Percentiles rank a stretch among this genome's conserved stretches.
These are phyloP conservation scores for Callaeas wilsoni DNA, from an alignment of 2,113 vertebrate genomes.

Conservation along the genomic window DNA sequence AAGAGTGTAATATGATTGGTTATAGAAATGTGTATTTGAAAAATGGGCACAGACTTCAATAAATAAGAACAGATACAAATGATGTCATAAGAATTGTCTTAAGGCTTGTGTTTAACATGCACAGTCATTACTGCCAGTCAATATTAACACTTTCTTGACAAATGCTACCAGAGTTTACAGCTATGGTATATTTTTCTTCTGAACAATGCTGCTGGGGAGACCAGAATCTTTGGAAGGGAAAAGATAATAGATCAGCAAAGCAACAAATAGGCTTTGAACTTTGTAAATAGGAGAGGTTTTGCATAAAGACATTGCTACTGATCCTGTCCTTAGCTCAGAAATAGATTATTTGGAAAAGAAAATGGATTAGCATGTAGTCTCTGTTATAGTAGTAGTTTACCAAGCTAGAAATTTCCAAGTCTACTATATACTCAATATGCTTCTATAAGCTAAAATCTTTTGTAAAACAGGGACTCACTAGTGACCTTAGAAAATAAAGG, in stretches of 20 bases:
- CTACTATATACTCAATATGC: background rate
- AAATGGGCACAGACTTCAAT: background rate
- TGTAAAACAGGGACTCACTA: background rate
- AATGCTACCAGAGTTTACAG: background rate
- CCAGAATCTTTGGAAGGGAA: background rate
- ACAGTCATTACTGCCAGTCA: background rate
- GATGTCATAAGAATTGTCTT: background rate
- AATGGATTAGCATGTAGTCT: background rate
- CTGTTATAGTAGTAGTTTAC: background rate
- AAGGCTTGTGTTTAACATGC: background rate
- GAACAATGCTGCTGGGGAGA: background rate
- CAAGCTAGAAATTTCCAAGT: background rate
- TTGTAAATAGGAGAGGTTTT: background rate
- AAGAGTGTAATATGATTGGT: background rate
- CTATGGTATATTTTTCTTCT: background rate
- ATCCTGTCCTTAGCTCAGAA: background rate
- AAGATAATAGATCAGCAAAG: background rate
- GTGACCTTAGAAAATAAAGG: background rate
- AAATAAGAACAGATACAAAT: background rate
- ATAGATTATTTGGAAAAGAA: background rate
- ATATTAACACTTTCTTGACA: background rate
- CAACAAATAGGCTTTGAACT: background rate
- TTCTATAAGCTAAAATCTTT: background rate
- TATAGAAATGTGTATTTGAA: background rate
- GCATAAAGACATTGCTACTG: background rate